These are phyloP conservation scores for Bathybates hornii DNA, from an alignment of 2,113 vertebrate species.

Conservation along the genomic window DNA sequence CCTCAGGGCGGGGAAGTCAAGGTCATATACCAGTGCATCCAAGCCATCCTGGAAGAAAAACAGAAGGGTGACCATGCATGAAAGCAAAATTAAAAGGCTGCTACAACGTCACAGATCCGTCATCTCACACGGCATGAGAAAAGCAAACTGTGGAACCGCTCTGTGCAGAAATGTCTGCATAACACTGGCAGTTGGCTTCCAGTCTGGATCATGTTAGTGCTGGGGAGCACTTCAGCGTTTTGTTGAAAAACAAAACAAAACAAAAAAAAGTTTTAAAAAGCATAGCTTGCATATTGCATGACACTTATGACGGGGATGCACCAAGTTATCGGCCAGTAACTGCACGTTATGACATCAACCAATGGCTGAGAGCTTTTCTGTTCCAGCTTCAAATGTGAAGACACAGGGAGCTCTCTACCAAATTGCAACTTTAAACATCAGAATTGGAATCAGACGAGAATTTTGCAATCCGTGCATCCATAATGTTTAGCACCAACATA, in stretches of 20 bases:
- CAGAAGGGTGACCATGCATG: conserved; percentile 9
- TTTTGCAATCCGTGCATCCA: neutral
- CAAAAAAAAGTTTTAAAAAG: neutral
- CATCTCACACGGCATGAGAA: neutral
- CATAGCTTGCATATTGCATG: neutral
- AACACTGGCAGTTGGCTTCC: neutral
- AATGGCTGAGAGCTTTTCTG: neutral
- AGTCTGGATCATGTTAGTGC: neutral
- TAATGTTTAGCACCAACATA: neutral
- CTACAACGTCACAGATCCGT: neutral
- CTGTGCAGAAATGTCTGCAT: neutral
- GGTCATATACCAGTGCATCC: conserved; percentile 97
- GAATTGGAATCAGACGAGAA: neutral
- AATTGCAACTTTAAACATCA: neutral
- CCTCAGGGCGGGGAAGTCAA: conserved; percentile 97
- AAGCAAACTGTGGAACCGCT: neutral
- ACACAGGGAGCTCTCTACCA: neutral
- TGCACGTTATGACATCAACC: neutral
- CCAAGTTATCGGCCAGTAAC: neutral
- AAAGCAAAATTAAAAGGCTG: neutral
- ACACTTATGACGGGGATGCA: neutral
- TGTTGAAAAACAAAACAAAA: neutral
- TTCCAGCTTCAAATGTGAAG: neutral
- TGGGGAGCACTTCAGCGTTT: neutral
- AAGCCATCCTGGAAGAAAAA: conserved; percentile 84